phyloP scores from a whole-genome alignment of 2,113 vertebrate genomes.

The Ictidomys tridecemlineatus region DNA sequence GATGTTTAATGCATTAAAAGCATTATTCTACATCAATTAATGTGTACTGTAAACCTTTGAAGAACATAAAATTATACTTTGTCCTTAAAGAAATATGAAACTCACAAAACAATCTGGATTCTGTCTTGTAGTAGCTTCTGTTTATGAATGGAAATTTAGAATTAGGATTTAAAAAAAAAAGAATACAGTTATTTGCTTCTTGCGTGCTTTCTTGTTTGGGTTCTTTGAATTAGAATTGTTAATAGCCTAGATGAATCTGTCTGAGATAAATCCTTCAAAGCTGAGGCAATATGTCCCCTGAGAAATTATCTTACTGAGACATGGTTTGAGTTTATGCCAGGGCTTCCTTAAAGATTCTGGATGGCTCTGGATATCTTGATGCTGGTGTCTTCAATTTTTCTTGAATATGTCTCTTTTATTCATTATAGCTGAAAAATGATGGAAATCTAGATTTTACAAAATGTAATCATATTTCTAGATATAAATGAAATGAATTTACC shows the following conservation, averaged over 20 bases:
- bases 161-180: background rate
- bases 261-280: slow-evolving; percentile 68
- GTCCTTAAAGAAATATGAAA: background rate
- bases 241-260: slow-evolving; percentile 34
- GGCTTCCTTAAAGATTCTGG: background rate
- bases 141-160: slow-evolving; percentile 32
- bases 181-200: background rate
- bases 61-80: background rate
- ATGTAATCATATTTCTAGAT: background rate
- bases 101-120: background rate
- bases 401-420: background rate
- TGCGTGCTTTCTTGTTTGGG: slow-evolving; percentile 34
- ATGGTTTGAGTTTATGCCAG: slow-evolving; percentile 27
- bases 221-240: slow-evolving; percentile 67
- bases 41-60: background rate
- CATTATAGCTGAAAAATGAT: background rate
- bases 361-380: background rate
- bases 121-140: background rate
- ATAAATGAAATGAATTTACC: background rate
- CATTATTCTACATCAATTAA: background rate
- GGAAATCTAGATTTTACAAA: slow-evolving; percentile 43
- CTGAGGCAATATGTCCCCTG: slow-evolving; percentile 41
- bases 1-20: background rate
- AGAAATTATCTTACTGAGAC: slow-evolving; percentile 36
- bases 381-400: background rate